phyloP scores from a whole-genome alignment of 1,140 invertebrate species.

The Battus philenor region DNA sequence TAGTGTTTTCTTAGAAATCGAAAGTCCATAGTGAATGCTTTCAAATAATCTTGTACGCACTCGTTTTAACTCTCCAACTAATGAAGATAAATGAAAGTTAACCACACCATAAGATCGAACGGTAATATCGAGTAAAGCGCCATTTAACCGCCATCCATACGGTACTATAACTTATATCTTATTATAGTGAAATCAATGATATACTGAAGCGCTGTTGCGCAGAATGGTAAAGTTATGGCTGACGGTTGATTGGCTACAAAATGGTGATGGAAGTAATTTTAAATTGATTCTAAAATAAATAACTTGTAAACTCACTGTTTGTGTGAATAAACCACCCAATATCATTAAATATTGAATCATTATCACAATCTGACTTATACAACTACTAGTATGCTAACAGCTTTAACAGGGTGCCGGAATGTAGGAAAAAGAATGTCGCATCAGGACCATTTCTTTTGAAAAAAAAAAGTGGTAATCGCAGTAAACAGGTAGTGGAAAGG shows the following conservation, averaged over 20 bases:
- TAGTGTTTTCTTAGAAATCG: conserved; percentile 14
- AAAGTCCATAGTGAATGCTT: conserved; percentile 20
- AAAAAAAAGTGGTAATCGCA: conserved; percentile 21
- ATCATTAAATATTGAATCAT: too few species aligned
- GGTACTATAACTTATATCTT: neutral
- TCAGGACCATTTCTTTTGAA: conserved; percentile 51
- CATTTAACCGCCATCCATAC: conserved; percentile 1
- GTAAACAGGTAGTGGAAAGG: too few species aligned
- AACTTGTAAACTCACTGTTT: too few species aligned
- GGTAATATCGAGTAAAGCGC: conserved; percentile 7
- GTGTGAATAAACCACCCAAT: too few species aligned
- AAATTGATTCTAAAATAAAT: too few species aligned
- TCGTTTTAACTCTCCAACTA: conserved; percentile 22
- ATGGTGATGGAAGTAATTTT: too few species aligned
- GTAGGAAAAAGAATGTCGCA: conserved; percentile 88
- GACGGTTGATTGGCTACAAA: too few species aligned
- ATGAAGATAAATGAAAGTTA: conserved; percentile 35
- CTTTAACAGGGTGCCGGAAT: conserved; percentile 92
- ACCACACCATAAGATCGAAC: conserved; percentile 31
- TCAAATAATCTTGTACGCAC: conserved; percentile 12
- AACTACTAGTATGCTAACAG: conserved; percentile 85
- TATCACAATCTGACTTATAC: conserved; percentile 81
- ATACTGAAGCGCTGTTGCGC: neutral
- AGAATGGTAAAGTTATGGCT: too few species aligned
- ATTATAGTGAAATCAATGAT: conserved; percentile 5